phyloP scores from a whole-genome alignment of 2,797 vertebrate species.

The Lepilemur ruficaudatus region DNA sequence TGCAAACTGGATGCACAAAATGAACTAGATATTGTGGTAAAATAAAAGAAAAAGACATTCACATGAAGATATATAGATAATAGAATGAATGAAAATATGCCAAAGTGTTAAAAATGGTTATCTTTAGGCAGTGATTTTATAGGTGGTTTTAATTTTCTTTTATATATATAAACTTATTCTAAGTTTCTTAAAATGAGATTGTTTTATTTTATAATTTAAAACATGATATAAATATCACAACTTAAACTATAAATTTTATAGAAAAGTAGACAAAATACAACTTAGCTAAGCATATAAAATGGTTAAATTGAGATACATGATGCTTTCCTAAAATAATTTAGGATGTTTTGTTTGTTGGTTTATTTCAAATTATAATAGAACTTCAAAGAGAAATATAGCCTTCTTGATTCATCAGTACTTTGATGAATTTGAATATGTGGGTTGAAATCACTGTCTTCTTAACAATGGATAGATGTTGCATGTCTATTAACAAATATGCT shows the following conservation, averaged over 20 bases:
- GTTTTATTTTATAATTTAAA: slow-evolving; percentile 31
- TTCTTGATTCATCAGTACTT: neutral
- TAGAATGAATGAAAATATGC: neutral
- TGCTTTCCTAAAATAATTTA: neutral
- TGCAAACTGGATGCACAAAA: neutral
- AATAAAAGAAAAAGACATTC: slow-evolving; percentile 11
- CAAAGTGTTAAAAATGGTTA: neutral
- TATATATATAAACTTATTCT: neutral
- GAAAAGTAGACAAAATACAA: neutral
- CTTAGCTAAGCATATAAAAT: neutral
- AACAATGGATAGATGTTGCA: neutral
- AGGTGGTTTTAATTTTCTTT: neutral
- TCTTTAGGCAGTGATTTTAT: neutral
- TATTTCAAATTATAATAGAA: neutral
- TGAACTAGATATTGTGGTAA: neutral
- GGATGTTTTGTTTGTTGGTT: neutral
- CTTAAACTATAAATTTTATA: slow-evolving; percentile 1
- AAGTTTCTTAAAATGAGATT: neutral
- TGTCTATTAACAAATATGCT: neutral
- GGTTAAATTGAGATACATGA: neutral
- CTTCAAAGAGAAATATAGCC: neutral
- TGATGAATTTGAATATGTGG: neutral
- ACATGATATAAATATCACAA: neutral
- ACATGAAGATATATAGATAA: neutral
- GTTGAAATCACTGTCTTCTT: neutral